Percentiles rank a stretch among this genome's conserved stretches.
Evolutionary conservation across 2,797 vertebrate genomes (phyloP).

Genomic region (Luscinia megarhynchos): DNA sequence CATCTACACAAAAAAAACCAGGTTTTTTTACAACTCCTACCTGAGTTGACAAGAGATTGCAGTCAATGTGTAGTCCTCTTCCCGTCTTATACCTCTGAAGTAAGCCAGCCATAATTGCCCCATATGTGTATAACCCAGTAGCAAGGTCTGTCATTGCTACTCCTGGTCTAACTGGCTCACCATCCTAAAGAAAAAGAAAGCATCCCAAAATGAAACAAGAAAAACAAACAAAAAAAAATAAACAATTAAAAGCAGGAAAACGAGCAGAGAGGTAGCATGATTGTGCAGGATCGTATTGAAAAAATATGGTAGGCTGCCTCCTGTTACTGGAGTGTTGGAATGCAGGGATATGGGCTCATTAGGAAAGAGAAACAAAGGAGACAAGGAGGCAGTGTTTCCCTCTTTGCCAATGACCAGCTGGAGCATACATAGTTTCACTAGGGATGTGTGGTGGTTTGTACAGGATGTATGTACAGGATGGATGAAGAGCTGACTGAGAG

Average conservation of each 20-base stretch:
- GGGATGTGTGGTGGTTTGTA: no score
- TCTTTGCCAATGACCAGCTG: not conserved
- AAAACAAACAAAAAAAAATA: not conserved
- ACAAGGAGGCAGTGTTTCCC: not conserved
- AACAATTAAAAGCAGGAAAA: not conserved
- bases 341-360: not conserved
- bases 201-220: not conserved
- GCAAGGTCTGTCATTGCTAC: constrained; percentile 97
- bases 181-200: constrained; percentile 77
- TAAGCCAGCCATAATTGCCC: constrained; percentile 92
- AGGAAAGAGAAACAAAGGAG: not conserved
- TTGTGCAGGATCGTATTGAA: not conserved
- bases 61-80: constrained; percentile 89
- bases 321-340: not conserved
- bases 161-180: constrained; percentile 90
- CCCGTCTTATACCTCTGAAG: constrained; percentile 87
- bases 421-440: not conserved
- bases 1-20: not conserved
- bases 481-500: not conserved
- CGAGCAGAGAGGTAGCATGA: not conserved
- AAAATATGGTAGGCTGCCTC: not conserved
- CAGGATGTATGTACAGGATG: not conserved
- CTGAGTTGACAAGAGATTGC: constrained; percentile 95
- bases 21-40: constrained; percentile 64
- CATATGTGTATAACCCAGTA: constrained; percentile 89